phyloP scores from a whole-genome alignment of 2,797 vertebrate genomes.

The Scarus forsteni region DNA sequence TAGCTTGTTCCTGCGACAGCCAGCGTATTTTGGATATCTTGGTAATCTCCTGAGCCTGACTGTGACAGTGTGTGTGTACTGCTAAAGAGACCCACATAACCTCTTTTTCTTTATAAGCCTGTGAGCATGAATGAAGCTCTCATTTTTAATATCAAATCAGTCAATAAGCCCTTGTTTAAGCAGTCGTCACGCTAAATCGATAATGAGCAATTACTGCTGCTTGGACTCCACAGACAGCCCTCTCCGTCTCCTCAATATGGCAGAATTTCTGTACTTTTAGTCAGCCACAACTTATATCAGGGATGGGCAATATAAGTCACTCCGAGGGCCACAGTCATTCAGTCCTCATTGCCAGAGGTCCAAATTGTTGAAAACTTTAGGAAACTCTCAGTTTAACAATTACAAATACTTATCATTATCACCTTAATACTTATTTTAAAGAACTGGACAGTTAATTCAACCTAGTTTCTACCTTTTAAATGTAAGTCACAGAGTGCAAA shows the following conservation, averaged over 20 bases:
- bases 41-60: constrained; percentile 12
- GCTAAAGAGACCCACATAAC: background rate
- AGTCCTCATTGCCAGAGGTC: too few species aligned
- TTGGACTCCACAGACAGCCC: background rate
- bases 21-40: constrained; percentile 28
- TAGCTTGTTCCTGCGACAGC: constrained; percentile 22
- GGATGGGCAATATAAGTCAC: too few species aligned
- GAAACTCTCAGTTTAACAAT: background rate
- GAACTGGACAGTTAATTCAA: too few species aligned
- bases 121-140: too few species aligned
- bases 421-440: too few species aligned
- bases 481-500: too few species aligned
- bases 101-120: too few species aligned
- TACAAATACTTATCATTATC: too few species aligned
- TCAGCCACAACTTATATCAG: constrained; percentile 1
- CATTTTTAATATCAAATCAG: background rate
- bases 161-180: background rate
- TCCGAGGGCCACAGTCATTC: too few species aligned
- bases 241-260: background rate
- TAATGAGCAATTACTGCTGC: background rate
- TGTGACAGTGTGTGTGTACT: background rate
- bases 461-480: too few species aligned
- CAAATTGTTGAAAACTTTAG: too few species aligned
- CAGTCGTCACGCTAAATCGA: constrained; percentile 5
- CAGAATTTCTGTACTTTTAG: background rate